These are phyloP conservation scores for Pterois miles DNA, from an alignment of 2,797 vertebrate genomes.

Conservation along the genomic window DNA sequence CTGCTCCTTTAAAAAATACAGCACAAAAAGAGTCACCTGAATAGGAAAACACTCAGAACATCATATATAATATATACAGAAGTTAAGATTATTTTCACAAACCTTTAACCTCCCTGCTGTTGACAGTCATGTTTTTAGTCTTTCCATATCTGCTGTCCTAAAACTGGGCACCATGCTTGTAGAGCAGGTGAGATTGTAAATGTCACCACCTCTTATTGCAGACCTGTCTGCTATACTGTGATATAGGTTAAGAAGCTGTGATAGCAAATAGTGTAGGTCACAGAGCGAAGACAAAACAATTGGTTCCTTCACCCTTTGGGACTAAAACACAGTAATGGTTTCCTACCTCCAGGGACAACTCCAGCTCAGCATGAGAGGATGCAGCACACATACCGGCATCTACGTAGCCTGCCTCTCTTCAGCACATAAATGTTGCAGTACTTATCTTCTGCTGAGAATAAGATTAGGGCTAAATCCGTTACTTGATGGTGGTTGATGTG, in stretches of 20 bases:
- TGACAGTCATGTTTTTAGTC: conserved; percentile 19
- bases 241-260: conserved; percentile 54
- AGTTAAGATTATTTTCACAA: not conserved
- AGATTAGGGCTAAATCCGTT: conserved; percentile 8
- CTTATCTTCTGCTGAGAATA: conserved; percentile 12
- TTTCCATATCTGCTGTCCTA: not conserved
- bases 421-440: conserved; percentile 8
- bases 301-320: conserved; percentile 41
- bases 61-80: not conserved
- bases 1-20: not conserved
- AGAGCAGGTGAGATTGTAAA: conserved; percentile 26
- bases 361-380: conserved; percentile 43
- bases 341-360: conserved; percentile 57
- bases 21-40: conserved; percentile 3
- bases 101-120: conserved; percentile 11
- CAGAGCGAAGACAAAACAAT: conserved; percentile 51
- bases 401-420: conserved; percentile 5
- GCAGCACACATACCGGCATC: conserved; percentile 6
- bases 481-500: conserved; percentile 8
- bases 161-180: conserved; percentile 34
- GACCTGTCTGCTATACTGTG: conserved; percentile 14
- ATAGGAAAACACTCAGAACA: not conserved
- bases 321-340: conserved; percentile 57
- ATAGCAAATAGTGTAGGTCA: conserved; percentile 52
- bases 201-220: conserved; percentile 11